These are phyloP conservation scores for Lasioglossum morio DNA, from an alignment of 2,888 invertebrate species.

Conservation along the genomic window DNA sequence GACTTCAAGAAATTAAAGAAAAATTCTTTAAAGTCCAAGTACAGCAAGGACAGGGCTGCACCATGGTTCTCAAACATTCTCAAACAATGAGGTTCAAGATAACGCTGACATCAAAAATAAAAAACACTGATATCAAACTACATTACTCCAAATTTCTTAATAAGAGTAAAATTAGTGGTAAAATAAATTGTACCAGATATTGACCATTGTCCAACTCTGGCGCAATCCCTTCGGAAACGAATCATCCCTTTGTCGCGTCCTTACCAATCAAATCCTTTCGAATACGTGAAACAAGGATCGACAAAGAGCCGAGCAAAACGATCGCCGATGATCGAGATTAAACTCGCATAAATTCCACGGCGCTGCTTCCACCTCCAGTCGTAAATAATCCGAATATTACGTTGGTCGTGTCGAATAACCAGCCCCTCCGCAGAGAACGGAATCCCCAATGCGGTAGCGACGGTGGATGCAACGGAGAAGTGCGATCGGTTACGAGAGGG, in stretches of 20 bases:
- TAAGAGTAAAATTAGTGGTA: no score
- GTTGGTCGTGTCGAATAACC: slow-evolving; percentile 37
- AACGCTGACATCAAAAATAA: no score
- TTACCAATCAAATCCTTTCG: background rate
- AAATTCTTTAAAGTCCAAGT: no score
- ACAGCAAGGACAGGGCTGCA: no score
- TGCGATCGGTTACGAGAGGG: slow-evolving; percentile 30
- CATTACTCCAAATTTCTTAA: no score
- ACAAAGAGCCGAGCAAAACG: slow-evolving; percentile 9
- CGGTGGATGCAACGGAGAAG: slow-evolving; percentile 40
- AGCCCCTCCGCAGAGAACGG: slow-evolving; percentile 11
- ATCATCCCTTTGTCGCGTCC: background rate
- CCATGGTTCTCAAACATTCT: no score
- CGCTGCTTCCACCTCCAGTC: slow-evolving; percentile 8
- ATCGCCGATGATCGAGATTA: slow-evolving; percentile 42
- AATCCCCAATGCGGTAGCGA: slow-evolving; percentile 25
- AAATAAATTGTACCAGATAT: background rate
- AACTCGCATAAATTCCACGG: slow-evolving; percentile 45
- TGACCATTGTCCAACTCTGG: background rate
- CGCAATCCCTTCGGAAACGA: background rate
- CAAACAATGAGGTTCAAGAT: no score
- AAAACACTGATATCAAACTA: no score
- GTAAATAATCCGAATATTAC: slow-evolving; percentile 66
- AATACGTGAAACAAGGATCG: background rate
- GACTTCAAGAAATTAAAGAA: no score